A percentile compares a stretch with the other conserved stretches of the same genome.
phyloP scores from a whole-genome alignment of 2,113 vertebrate species.

The Ciconia maguari region DNA sequence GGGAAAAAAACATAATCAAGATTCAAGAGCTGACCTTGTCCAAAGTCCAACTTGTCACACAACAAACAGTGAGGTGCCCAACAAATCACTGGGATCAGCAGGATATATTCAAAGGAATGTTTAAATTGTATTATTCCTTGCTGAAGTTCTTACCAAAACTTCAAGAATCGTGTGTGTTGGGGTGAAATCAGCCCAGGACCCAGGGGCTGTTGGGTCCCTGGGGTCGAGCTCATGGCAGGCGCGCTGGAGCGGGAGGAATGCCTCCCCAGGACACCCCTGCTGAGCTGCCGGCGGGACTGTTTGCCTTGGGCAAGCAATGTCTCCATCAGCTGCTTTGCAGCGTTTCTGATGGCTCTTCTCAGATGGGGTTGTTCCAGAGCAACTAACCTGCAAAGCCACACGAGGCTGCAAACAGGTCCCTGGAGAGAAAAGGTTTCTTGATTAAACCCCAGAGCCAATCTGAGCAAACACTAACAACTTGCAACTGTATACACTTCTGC shows the following conservation, averaged over 20 bases:
- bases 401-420: neutral
- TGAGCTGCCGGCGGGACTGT: neutral
- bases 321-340: neutral
- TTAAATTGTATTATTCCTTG: conserved; percentile 16
- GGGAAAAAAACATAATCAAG: conserved; percentile 86
- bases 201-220: rapidly evolving
- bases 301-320: neutral
- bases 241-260: neutral
- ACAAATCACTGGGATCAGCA: conserved; percentile 75
- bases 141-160: conserved; percentile 21
- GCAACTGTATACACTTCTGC: neutral
- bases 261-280: neutral
- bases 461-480: neutral
- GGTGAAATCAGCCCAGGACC: neutral
- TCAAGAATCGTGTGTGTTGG: neutral
- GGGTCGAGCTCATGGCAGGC: rapidly evolving
- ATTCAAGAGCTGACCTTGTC: conserved; percentile 89
- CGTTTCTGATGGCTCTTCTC: neutral
- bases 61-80: conserved; percentile 68
- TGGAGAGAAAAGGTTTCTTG: neutral
- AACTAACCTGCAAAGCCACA: neutral
- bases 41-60: conserved; percentile 84
- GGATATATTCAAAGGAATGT: conserved; percentile 33
- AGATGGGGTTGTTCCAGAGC: neutral
- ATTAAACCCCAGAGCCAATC: neutral